These are phyloP conservation scores for Panthera leo DNA, from an alignment of 2,113 vertebrate species.

Conservation along the genomic window DNA sequence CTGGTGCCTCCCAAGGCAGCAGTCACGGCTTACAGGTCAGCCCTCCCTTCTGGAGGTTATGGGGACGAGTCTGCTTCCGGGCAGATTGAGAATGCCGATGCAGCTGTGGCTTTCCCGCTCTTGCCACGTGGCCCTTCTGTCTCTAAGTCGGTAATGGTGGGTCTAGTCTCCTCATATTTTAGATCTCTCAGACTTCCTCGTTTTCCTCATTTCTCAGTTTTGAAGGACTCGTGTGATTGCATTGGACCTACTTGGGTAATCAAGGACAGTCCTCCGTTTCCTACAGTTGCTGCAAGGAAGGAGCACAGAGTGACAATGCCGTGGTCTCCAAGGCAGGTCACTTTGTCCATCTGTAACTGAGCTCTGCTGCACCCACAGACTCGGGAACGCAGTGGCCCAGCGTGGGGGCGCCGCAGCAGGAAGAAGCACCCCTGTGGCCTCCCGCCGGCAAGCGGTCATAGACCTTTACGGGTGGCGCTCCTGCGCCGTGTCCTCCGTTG, in stretches of 20 bases:
- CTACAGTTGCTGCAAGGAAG: background rate
- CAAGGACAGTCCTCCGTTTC: too few species aligned
- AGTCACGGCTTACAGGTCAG: rapidly evolving
- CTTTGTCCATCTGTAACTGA: too few species aligned
- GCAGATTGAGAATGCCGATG: too few species aligned
- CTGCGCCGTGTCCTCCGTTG: background rate
- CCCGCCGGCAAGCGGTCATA: conserved; percentile 41
- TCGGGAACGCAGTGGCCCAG: rapidly evolving
- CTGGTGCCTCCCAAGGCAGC: rapidly evolving
- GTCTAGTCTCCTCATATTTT: background rate
- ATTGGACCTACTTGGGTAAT: background rate
- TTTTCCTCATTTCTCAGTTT: background rate
- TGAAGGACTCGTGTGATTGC: background rate
- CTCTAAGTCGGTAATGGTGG: rapidly evolving
- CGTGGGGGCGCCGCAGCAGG: background rate
- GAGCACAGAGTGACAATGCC: background rate
- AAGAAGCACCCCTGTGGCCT: background rate
- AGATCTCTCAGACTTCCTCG: background rate
- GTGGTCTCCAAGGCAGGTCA: rapidly evolving
- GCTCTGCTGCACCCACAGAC: background rate
- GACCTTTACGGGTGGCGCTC: background rate
- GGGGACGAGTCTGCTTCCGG: background rate
- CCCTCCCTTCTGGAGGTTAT: background rate
- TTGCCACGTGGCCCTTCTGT: rapidly evolving
- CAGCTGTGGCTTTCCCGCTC: background rate